phyloP scores from a whole-genome alignment of 2,797 vertebrate genomes.

The Urocyon cinereoargenteus region DNA sequence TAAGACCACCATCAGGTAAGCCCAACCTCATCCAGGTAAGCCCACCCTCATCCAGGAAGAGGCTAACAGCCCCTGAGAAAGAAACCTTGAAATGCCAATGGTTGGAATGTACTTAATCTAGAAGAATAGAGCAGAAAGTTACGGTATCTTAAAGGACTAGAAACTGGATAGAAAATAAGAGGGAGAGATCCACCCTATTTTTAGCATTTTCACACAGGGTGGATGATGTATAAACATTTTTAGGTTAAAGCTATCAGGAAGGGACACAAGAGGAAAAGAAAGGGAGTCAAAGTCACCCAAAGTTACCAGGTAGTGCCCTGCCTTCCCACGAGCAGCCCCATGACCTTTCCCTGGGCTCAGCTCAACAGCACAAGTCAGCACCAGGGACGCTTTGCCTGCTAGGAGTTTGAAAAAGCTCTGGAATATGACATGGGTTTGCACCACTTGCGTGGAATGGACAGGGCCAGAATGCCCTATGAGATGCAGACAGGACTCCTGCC shows the following conservation, averaged over 20 bases:
- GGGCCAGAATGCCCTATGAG: not conserved
- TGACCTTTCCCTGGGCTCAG: not conserved
- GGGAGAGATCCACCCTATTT: not conserved
- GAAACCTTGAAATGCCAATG: not conserved
- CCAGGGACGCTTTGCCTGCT: not conserved
- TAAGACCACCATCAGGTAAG: not conserved
- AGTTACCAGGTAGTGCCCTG: not conserved
- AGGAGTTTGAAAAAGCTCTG: not conserved
- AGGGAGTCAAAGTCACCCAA: not conserved
- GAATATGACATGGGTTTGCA: not conserved
- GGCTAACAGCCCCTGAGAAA: not conserved
- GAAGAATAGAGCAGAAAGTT: not conserved
- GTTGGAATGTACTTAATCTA: not conserved
- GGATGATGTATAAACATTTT: not conserved
- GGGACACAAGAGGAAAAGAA: not conserved
- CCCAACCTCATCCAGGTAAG: not conserved
- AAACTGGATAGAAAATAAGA: not conserved
- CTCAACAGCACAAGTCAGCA: not conserved
- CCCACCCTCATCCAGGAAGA: not conserved
- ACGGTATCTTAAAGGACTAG: not conserved
- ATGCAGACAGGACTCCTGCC: not conserved
- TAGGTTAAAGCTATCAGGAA: constrained; percentile 4
- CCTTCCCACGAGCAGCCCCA: not conserved
- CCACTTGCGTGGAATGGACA: not conserved
- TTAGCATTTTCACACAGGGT: not conserved